phyloP scores from a whole-genome alignment of 2,113 vertebrate genomes.

The Onychostoma macrolepis region DNA sequence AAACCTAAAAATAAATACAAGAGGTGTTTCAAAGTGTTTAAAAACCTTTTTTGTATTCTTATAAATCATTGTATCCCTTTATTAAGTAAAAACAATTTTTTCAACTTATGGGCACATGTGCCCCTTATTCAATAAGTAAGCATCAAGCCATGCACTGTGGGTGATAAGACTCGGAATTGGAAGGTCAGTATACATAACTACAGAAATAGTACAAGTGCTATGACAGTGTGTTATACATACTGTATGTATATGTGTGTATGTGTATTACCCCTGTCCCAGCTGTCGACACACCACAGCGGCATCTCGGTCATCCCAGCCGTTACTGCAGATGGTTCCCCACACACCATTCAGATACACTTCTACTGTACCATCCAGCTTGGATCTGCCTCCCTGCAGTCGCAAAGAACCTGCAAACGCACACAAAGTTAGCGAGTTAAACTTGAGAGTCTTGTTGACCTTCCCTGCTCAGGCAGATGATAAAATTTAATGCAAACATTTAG shows the following conservation, averaged over 20 bases:
- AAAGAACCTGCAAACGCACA: slow-evolving; percentile 77
- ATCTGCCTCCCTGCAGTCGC: slow-evolving; percentile 81
- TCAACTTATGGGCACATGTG: background rate
- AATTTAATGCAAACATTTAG: slow-evolving; percentile 26
- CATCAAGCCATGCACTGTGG: too few relatives aligned
- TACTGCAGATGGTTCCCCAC: slow-evolving; percentile 85
- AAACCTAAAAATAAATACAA: too few relatives aligned
- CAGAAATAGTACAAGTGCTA: background rate
- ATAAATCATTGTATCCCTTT: background rate
- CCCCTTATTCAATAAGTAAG: background rate
- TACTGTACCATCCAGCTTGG: slow-evolving; percentile 84
- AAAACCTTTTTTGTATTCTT: background rate
- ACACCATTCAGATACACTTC: slow-evolving; percentile 82
- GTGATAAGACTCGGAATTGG: background rate
- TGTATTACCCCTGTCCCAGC: slow-evolving; percentile 83
- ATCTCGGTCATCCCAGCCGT: slow-evolving; percentile 81
- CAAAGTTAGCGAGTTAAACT: slow-evolving; percentile 2
- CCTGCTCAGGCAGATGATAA: background rate
- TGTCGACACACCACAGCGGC: slow-evolving; percentile 85
- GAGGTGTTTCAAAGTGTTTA: too few relatives aligned
- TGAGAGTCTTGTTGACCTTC: background rate
- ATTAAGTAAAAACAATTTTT: too few relatives aligned
- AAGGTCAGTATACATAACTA: background rate
- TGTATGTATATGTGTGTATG: slow-evolving; percentile 33
- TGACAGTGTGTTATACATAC: background rate